phyloP scores from a whole-genome alignment of 2,888 invertebrate genomes.

The Drosophila nr. medialis region DNA sequence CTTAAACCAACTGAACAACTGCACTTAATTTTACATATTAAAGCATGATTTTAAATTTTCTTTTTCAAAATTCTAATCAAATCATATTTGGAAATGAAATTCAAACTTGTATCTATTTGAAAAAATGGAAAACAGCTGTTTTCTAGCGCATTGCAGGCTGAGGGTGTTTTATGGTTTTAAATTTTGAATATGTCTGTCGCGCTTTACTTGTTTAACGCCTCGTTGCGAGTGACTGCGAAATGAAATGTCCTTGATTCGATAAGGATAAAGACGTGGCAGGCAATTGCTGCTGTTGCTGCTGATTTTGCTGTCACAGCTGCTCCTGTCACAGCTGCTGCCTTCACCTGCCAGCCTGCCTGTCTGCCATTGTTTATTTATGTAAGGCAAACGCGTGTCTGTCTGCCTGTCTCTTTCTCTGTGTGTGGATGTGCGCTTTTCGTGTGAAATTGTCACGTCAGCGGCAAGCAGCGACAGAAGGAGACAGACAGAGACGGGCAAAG shows the following conservation, averaged over 20 bases:
- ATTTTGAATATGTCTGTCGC: conserved; percentile 29
- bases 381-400: conserved; percentile 35
- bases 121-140: too few species aligned
- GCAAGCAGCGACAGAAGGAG: conserved; percentile 34
- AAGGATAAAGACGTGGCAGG: conserved; percentile 63
- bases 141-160: not conserved
- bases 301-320: conserved; percentile 36
- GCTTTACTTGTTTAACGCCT: conserved; percentile 65
- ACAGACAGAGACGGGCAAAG: conserved; percentile 49
- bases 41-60: not conserved
- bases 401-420: conserved; percentile 28
- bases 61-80: not conserved
- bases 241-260: conserved; percentile 63
- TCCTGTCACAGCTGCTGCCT: conserved; percentile 13
- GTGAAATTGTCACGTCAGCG: conserved; percentile 80
- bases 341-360: conserved; percentile 26
- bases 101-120: not conserved
- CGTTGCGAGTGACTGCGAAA: conserved; percentile 55
- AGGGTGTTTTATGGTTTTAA: conserved; percentile 27
- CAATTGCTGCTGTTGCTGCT: conserved; percentile 17
- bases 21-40: not conserved
- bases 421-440: conserved; percentile 49
- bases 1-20: not conserved
- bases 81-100: too few species aligned
- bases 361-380: conserved; percentile 37